Base-by-base conservation (phyloP, 1,140 invertebrate genomes). In the Heliconius hewitsoni region DNA sequence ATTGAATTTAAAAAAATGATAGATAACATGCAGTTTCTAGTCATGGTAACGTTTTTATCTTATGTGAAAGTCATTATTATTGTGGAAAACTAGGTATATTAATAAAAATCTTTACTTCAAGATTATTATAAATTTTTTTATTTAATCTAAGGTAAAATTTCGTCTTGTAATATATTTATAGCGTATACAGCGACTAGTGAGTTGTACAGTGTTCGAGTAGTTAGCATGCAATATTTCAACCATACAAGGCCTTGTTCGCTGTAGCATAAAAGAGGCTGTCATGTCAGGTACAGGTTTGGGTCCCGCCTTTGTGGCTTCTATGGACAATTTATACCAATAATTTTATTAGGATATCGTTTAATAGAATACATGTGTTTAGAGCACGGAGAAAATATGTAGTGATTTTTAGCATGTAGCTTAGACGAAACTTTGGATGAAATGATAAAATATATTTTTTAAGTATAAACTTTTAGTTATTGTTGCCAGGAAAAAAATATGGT, bases 261-360 rank as follows among this genome's bases (percentile, higher is more conserved):
- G 82, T 80, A 82, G 80, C 86, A 83, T 85, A 76, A 84, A 84
- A 83, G 78, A 57, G 80, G 80, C 73, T 86, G 80, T 85, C 83
- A 82, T 81, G 80, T 83, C 74, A 86, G 84, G 85, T 87, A 87
- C 2, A 66, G 60, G n/a, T 52, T 52, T 60, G n/a, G 55, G 16
- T 66, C 60, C 60, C 27, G 57, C 19, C 4, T 19, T 30, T 27
- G 60, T 66, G 4, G 27, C 60, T 66, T 30, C 60, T 5, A 66
- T 30, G 60, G 23, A 30, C 13, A 13, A 66, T 27, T 30, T 66
- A 66, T 66, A 23, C 16, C 3, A 13, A 30, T 66, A 0, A 66
- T 66, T 66, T 66, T 66, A 66, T 66, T 30, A 66, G 13, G 3
- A 30, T 66, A 66, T 66, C 27, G 4, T 30, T 66, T 66, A 66